phyloP scores from a whole-genome alignment of 1,140 invertebrate genomes.

The Maniola jurtina region DNA sequence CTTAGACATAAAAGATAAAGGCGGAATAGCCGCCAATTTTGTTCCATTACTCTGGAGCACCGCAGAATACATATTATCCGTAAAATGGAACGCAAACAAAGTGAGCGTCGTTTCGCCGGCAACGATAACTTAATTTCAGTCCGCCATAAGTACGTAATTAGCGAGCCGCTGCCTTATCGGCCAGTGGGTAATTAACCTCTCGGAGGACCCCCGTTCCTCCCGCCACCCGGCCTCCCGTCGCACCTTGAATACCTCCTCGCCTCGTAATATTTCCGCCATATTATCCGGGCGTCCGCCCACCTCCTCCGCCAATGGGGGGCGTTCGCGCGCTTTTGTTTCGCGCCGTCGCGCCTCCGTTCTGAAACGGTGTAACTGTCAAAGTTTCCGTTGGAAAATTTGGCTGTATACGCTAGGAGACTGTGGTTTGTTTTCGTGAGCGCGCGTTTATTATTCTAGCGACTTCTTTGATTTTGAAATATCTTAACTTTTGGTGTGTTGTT shows the following conservation, averaged over 20 bases:
- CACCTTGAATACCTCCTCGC: conserved; percentile 72
- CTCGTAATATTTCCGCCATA: conserved; percentile 76
- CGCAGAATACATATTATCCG: conserved; percentile 70
- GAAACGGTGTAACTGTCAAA: conserved; percentile 70
- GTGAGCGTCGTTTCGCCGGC: conserved; percentile 71
- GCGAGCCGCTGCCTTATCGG: conserved; percentile 77
- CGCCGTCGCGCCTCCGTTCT: conserved; percentile 59
- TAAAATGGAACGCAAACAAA: conserved; percentile 77
- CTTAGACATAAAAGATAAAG: conserved; percentile 69
- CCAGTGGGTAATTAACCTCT: conserved; percentile 77
- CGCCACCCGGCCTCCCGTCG: conserved; percentile 42
- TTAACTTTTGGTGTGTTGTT: conserved; percentile 35
- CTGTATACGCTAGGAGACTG: conserved; percentile 62
- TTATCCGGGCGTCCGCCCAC: conserved; percentile 71
- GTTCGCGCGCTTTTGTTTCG: conserved; percentile 77
- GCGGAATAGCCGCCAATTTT: conserved; percentile 71
- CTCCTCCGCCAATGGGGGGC: conserved; percentile 71
- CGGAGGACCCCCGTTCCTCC: conserved; percentile 41
- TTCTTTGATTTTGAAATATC: conserved; percentile 46
- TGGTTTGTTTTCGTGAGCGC: conserved; percentile 69
- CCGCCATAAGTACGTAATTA: conserved; percentile 79
- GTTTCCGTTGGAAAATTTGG: conserved; percentile 71
- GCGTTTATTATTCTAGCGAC: conserved; percentile 63
- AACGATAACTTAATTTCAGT: conserved; percentile 78
- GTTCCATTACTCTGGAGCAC: conserved; percentile 68